Evolutionary conservation across 2,113 vertebrate species (phyloP).

Genomic region (Cygnus buccinator): DNA sequence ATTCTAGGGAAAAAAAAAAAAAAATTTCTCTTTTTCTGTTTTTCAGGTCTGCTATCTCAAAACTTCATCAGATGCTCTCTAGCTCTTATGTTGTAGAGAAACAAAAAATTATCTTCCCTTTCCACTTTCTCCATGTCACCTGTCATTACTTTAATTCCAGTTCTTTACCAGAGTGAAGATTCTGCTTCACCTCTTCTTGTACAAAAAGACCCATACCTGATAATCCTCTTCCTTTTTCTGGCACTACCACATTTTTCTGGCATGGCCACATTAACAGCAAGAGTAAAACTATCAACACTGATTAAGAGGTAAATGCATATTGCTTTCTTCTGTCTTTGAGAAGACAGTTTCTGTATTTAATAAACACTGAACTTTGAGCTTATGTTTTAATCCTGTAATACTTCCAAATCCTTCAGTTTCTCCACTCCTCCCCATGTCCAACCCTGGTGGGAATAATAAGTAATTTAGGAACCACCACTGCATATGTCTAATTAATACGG

Average conservation of each 20-base stretch:
- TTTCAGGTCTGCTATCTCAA: neutral
- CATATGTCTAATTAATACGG: neutral
- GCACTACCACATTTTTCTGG: neutral
- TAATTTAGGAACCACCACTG: too few species aligned
- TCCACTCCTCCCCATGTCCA: neutral
- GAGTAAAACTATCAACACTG: neutral
- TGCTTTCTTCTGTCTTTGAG: neutral
- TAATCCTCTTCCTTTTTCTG: neutral
- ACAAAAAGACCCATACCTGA: neutral
- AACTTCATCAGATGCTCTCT: neutral
- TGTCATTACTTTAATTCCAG: neutral
- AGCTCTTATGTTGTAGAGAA: neutral
- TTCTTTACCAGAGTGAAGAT: neutral
- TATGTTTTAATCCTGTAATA: neutral
- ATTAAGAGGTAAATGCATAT: neutral
- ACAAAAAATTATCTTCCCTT: neutral
- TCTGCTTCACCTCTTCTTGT: neutral
- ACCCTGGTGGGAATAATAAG: neutral
- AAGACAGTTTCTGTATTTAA: neutral
- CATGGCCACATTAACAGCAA: neutral
- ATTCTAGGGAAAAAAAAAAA: neutral
- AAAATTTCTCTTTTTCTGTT: neutral
- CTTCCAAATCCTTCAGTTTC: neutral
- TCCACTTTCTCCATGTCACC: neutral
- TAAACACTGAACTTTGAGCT: neutral